These are phyloP conservation scores for Calephelis nemesis DNA, from an alignment of 1,140 invertebrate genomes.

Conservation along the genomic window DNA sequence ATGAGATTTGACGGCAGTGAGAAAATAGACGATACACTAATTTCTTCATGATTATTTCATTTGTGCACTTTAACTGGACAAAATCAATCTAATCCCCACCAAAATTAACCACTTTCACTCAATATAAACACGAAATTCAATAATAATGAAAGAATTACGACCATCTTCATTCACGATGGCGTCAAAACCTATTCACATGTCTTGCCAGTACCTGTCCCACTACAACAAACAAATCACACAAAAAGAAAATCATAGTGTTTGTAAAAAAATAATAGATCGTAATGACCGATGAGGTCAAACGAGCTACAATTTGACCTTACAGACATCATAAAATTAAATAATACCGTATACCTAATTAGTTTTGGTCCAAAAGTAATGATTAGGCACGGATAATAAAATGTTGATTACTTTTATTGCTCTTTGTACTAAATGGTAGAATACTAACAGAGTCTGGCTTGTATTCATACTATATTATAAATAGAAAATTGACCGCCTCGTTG, in stretches of 20 bases:
- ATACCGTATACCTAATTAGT: constrained; percentile 9
- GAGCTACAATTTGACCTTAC: constrained; percentile 6
- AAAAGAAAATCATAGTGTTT: background rate
- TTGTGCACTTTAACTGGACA: no score
- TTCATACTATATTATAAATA: background rate
- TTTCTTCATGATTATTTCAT: no score
- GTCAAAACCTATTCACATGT: no score
- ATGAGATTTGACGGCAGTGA: no score
- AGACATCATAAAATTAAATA: constrained; percentile 11
- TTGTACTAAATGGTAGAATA: background rate
- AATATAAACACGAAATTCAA: no score
- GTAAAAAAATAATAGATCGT: background rate
- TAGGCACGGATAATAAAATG: constrained; percentile 47
- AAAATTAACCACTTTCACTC: no score
- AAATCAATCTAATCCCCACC: no score
- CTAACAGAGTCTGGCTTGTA: background rate
- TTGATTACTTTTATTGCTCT: constrained; percentile 29
- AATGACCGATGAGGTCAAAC: constrained; percentile 3
- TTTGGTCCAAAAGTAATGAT: constrained; percentile 36
- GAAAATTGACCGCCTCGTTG: no score
- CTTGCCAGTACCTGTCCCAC: no score
- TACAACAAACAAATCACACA: background rate
- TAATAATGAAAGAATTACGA: no score
- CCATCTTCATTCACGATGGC: no score
- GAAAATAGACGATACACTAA: no score